Percentiles rank a stretch among this genome's conserved stretches.
phyloP scores from a whole-genome alignment of 2,797 vertebrate species.

The Octomys mimax region DNA sequence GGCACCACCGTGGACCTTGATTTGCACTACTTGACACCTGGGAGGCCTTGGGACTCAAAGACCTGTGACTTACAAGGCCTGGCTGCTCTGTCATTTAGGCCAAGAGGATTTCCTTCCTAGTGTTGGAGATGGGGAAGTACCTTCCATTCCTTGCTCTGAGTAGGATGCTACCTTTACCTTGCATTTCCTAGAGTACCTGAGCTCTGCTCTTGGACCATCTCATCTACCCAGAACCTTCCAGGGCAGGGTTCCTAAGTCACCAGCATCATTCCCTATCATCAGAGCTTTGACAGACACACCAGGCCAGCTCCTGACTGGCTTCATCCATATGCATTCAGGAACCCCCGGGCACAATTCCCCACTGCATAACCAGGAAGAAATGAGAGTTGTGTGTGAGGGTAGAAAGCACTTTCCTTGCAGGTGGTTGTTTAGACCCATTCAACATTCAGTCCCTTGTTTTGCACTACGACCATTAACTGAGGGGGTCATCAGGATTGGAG shows the following conservation, averaged over 20 bases:
- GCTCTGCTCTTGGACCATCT: background rate
- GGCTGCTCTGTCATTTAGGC: background rate
- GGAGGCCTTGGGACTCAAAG: background rate
- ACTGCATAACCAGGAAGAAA: slow-evolving; percentile 2
- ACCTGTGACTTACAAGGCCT: background rate
- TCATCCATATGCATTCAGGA: background rate
- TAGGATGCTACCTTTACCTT: background rate
- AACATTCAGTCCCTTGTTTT: background rate
- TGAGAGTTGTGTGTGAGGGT: background rate
- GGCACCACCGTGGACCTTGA: background rate
- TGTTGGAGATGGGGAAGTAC: background rate
- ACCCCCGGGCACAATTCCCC: background rate
- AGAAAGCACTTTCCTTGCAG: background rate
- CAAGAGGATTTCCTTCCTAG: background rate
- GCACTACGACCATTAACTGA: background rate
- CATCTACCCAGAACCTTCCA: background rate
- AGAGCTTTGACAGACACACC: background rate
- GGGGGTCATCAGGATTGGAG: background rate
- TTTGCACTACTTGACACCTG: background rate
- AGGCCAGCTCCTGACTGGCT: background rate
- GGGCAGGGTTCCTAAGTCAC: background rate
- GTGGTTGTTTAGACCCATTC: background rate
- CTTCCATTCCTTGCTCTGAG: background rate
- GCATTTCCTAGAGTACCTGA: background rate
- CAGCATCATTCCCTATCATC: background rate